Conservation (phyloP, 1,140 invertebrate genomes). For the Protaetia brevitarsis region DNA sequence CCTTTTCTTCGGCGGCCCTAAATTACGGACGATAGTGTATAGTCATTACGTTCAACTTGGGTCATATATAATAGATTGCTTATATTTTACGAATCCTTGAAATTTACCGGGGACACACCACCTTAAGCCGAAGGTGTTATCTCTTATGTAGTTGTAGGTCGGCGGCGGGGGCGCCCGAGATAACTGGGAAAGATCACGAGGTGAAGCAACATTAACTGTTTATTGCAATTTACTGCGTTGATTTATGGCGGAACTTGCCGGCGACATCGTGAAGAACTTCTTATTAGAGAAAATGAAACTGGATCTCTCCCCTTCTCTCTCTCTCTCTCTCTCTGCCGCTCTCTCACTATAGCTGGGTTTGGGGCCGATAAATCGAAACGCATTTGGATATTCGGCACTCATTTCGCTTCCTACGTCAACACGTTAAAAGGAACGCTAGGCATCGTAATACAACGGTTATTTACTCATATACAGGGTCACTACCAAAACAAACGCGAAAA, state of each 20-base stretch:
- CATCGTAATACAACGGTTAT: too few species aligned
- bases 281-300: slow-evolving; percentile 13
- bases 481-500: too few species aligned
- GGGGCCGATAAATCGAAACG: background rate
- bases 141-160: slow-evolving; percentile 41
- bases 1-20: slow-evolving; percentile 38
- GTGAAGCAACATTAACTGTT: slow-evolving; percentile 50
- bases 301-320: too few species aligned
- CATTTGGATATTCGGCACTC: background rate
- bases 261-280: slow-evolving; percentile 1
- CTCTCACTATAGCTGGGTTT: too few species aligned
- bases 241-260: slow-evolving; percentile 35
- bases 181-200: slow-evolving; percentile 45
- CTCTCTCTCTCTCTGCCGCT: too few species aligned
- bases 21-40: slow-evolving; percentile 33
- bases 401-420: too few species aligned
- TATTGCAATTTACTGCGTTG: slow-evolving; percentile 43
- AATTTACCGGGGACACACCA: slow-evolving; percentile 38
- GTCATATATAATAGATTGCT: slow-evolving; percentile 47
- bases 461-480: too few species aligned
- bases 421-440: too few species aligned
- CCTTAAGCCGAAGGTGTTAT: slow-evolving; percentile 45
- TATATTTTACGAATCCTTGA: slow-evolving; percentile 42
- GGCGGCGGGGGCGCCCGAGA: slow-evolving; percentile 31
- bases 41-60: slow-evolving; percentile 35